Conservation (phyloP, 2,113 vertebrate species). For the Osmerus eperlanus region DNA sequence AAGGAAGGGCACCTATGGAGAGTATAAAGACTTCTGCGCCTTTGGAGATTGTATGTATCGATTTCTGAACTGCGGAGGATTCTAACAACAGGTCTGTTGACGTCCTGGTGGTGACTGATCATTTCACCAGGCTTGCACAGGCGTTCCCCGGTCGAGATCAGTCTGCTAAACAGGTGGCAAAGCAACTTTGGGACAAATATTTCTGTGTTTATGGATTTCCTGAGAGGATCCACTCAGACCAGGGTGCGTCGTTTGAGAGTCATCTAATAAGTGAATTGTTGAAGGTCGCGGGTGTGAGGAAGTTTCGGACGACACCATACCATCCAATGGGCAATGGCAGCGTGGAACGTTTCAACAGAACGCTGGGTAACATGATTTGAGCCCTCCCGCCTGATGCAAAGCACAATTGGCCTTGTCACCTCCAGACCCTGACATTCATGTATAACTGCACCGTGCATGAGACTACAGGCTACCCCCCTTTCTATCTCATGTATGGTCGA, state of each 20-base stretch:
- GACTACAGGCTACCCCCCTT: constrained; percentile 18
- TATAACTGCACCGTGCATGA: constrained; percentile 23
- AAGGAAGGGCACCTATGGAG: constrained; percentile 11
- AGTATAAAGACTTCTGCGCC: constrained; percentile 19
- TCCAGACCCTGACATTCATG: constrained; percentile 17
- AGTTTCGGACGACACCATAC: constrained; percentile 4
- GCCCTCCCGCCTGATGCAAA: constrained; percentile 3
- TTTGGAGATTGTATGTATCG: constrained; percentile 19
- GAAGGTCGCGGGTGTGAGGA: constrained; percentile 15
- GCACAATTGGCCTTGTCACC: constrained; percentile 15
- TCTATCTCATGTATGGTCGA: neutral
- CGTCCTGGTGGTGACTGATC: constrained; percentile 18
- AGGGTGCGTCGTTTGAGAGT: constrained; percentile 1
- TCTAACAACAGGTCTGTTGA: constrained; percentile 12
- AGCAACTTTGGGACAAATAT: constrained; percentile 15
- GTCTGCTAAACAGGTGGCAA: constrained; percentile 13
- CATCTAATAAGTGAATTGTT: constrained; percentile 7
- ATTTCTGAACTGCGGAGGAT: constrained; percentile 24
- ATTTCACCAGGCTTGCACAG: constrained; percentile 21
- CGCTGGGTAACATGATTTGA: constrained; percentile 5
- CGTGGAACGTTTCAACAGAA: constrained; percentile 9
- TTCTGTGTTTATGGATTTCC: constrained; percentile 13
- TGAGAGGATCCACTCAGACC: constrained; percentile 7
- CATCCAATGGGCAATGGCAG: constrained; percentile 1
- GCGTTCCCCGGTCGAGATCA: constrained; percentile 19